Percentiles rank a stretch among this genome's conserved stretches.
Evolutionary conservation across 2,113 vertebrate genomes (phyloP).

Genomic region (Micronisus gabar): DNA sequence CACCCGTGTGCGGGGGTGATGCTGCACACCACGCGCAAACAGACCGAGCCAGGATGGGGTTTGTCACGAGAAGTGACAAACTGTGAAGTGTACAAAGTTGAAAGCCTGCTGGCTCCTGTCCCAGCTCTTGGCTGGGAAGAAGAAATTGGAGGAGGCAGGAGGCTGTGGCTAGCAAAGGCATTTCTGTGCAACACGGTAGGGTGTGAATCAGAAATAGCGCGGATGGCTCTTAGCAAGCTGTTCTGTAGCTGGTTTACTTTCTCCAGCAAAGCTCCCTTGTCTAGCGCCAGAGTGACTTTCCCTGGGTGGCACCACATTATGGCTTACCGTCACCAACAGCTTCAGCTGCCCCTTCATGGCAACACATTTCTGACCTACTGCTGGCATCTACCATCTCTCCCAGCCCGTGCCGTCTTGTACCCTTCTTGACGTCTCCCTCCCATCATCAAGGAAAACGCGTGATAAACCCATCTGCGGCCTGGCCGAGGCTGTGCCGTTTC

Average conservation of each 20-base stretch:
- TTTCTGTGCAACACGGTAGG: accelerated
- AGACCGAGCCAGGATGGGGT: background rate
- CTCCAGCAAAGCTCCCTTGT: background rate
- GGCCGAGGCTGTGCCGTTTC: background rate
- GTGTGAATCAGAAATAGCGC: background rate
- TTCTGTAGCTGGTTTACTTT: background rate
- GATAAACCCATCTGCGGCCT: background rate
- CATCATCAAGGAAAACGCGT: background rate
- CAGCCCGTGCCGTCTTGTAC: accelerated
- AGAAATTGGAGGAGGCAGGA: background rate
- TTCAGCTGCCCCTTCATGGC: background rate
- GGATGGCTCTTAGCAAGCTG: background rate
- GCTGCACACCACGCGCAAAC: accelerated
- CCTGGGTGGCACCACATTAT: accelerated
- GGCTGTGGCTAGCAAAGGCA: background rate
- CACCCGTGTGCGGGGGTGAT: accelerated
- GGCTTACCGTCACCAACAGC: background rate
- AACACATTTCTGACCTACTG: background rate
- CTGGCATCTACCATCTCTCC: background rate
- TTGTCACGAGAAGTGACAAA: background rate
- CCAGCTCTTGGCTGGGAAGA: background rate
- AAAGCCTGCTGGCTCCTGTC: background rate
- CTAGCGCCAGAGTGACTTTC: background rate
- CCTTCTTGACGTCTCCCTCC: background rate
- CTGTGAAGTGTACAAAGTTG: background rate